Evolutionary conservation across 30 jellyfish, hydroid and myxozoan species (phyloP).

Genomic region (Aurelia aurita): DNA sequence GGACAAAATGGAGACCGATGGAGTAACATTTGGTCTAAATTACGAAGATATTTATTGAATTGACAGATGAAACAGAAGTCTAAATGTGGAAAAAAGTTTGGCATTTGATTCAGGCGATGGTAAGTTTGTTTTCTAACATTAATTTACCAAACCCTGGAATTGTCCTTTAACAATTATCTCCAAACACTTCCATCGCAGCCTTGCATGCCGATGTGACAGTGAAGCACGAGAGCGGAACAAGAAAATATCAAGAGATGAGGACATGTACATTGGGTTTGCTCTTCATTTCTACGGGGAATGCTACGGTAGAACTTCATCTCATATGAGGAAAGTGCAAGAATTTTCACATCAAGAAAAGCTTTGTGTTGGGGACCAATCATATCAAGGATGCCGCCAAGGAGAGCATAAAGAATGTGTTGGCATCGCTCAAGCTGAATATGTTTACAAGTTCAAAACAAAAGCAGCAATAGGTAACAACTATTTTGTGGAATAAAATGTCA

Average conservation of each 20-base stretch:
- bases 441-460: conserved; percentile 17
- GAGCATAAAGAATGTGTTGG: conserved; percentile 56
- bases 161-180: no score
- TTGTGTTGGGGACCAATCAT: conserved; percentile 49
- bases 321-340: conserved; percentile 1
- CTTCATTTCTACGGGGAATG: conserved; percentile 40
- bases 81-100: no score
- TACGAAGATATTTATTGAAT: no score
- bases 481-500: no score
- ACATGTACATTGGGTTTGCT: conserved; percentile 32
- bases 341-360: conserved; percentile 1
- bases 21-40: no score
- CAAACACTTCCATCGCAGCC: not conserved
- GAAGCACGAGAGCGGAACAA: conserved; percentile 7
- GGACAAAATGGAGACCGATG: no score
- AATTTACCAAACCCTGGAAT: no score
- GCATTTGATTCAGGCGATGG: no score
- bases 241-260: not conserved
- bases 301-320: conserved; percentile 21
- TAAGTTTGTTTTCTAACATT: no score
- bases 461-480: conserved; percentile 32
- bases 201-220: conserved; percentile 35
- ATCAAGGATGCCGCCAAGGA: conserved; percentile 15
- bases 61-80: no score
- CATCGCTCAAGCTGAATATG: conserved; percentile 40